Base-by-base conservation (phyloP, 2,113 vertebrate genomes). In the Brachyhypopomus occidentalis region DNA sequence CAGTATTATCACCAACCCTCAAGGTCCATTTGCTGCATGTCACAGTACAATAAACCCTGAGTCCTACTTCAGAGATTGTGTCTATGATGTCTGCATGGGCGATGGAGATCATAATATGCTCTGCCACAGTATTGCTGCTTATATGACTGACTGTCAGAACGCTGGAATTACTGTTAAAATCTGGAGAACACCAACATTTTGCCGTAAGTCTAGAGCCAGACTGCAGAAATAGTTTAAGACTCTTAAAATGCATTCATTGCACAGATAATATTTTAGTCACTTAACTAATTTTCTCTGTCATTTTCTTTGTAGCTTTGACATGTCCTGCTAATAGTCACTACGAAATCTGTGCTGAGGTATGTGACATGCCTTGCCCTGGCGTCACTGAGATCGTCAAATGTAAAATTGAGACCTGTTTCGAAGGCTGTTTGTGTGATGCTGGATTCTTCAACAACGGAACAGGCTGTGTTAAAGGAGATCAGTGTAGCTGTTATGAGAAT, bases 311-410 rank as follows among this genome's bases (percentile, higher is more conserved):
- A 92, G 91, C 83, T 0, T 34, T 84, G 45, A 27, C 52, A 14
- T 95, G 94, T 8, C 89, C 90, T 0, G 3, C 83, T 9, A 87
- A 94, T 72, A 95, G 94, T 84, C 91, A 88, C 84, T 95, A 95
- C 0, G 75, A 91, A 22, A 2, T 88, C 34, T 95, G 94, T 0
- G 80, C 83, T 0, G 78, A 92, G 38, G 84, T 86, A 58, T 95
- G 95, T 1, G 3, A 73, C 66, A 72, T 80, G n/a, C 78, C 83
- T 12, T 95, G 95, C 48, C 25, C 88, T 0, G 89, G 88, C 0
- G 82, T 92, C 0, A 16, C 9, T 0, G 84, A 82, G 0, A 62
- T 84, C 0, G 5, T 63, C 0, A 34, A 17, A 0, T 95, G 94
- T 52, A 90, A 73, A 20, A 48, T 89, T 0, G 12, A 77, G 0